A percentile compares a stretch with the other conserved stretches of the same genome.
phyloP scores from a whole-genome alignment of 2,888 invertebrate genomes.

The Caenorhabditis auriculariae region DNA sequence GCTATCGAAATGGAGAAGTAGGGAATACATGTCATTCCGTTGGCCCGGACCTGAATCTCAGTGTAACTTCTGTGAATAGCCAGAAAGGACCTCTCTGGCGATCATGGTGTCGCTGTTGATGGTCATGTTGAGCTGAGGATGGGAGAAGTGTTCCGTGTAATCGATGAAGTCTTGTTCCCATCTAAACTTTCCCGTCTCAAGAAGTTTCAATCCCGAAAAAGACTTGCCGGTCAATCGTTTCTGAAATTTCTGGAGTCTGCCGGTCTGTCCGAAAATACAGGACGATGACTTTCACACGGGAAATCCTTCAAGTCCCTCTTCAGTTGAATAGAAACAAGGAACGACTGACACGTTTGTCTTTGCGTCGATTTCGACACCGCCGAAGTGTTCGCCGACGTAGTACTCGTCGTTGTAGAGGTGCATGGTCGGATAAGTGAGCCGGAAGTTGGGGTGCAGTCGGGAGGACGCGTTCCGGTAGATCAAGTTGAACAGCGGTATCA shows the following conservation, averaged over 20 bases:
- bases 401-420: constrained; percentile 57
- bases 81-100: constrained; percentile 38
- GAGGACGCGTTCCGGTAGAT: constrained; percentile 49
- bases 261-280: constrained; percentile 54
- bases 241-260: constrained; percentile 24
- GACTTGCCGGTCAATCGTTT: constrained; percentile 16
- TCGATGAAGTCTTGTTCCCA: constrained; percentile 44
- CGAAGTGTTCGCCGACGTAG: constrained; percentile 57
- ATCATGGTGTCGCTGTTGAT: constrained; percentile 48
- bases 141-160: constrained; percentile 36
- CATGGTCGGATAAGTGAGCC: constrained; percentile 55
- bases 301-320: constrained; percentile 24
- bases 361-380: constrained; percentile 46
- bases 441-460: constrained; percentile 52
- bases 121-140: constrained; percentile 44
- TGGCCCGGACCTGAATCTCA: constrained; percentile 39
- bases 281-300: constrained; percentile 43
- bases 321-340: neutral
- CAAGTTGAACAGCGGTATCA: constrained; percentile 49
- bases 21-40: constrained; percentile 49
- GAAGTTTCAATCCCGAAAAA: neutral
- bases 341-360: constrained; percentile 40
- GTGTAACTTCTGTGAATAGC: neutral
- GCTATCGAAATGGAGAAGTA: constrained; percentile 44
- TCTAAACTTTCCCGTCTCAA: constrained; percentile 12